Base-by-base conservation (phyloP, 2,888 invertebrate genomes). In the Drosophila siamana region DNA sequence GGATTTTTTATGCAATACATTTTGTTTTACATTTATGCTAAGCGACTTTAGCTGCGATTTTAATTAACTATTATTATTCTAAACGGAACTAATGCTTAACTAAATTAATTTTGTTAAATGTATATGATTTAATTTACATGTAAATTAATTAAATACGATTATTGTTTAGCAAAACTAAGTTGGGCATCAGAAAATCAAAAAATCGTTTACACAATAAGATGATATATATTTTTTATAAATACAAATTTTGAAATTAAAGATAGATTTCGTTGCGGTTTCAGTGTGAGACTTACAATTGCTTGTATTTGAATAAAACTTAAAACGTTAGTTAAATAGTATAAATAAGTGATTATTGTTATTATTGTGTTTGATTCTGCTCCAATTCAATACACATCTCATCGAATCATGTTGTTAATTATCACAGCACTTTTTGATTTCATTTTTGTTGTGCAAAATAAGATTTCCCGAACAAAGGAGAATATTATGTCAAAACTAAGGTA, bases 401-500 rank as follows among this genome's bases (percentile, higher is more conserved):
- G 63, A 62, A 64, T 68, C 50, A 7, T 64, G 52, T 72, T 52
- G 64, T 79, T 80, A 80, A 80, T 88, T 90, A 90, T 90, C 89
- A 90, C 89, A 90, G 89, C 89, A 89, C 89, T 88, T 89, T 82
- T 89, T 89, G 76, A 84, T 78, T 74, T 78, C 62, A 40, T 63
- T 77, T 60, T 74, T 71, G 79, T 85, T 88, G 87, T 89, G 89
- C 89, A 90, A 89, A 90, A 80, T 85, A 73, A 85, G 36, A 74
- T 47, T 55, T 57, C 19, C 33, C 48, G 15, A 74, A 74, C 26
- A n/a, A 41, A 75, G 5, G 55, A 40, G 13, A 68, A 63, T 50
- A 60, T 6, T 8, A 72, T 36, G 40, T 48, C 16, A 22, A 82
- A 82, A 70, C 69, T 52, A 13, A 69, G 57, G 22, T 73, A 73